A percentile compares a stretch with the other conserved stretches of the same genome.
These are phyloP conservation scores for Mystacides longicornis DNA, from an alignment of 2,888 invertebrate species.

Conservation along the genomic window DNA sequence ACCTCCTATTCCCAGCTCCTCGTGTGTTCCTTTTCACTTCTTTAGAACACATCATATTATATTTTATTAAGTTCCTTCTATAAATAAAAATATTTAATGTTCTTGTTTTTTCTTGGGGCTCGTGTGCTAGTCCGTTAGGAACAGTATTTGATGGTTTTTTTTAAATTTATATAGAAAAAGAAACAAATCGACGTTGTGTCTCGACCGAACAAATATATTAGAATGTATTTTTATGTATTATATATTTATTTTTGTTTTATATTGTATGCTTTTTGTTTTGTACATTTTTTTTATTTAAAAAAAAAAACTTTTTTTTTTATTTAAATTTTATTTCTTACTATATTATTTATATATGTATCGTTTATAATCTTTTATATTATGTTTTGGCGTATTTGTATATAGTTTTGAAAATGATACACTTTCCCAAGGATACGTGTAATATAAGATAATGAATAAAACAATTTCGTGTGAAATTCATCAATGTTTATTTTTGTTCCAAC, in stretches of 20 bases:
- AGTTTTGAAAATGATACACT: slow-evolving; percentile 17
- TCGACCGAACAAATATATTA: too few species aligned
- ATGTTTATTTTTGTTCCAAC: neutral
- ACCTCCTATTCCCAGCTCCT: slow-evolving; percentile 1
- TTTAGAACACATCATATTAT: slow-evolving; percentile 7
- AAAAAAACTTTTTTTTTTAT: neutral
- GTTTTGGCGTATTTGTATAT: slow-evolving; percentile 13
- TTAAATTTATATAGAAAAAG: neutral
- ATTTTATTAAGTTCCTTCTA: slow-evolving; percentile 17
- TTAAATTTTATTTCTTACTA: neutral
- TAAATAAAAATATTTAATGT: neutral
- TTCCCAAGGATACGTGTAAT: slow-evolving; percentile 8
- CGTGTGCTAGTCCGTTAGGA: slow-evolving; percentile 24
- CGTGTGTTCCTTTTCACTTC: slow-evolving; percentile 7
- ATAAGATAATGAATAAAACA: slow-evolving; percentile 17
- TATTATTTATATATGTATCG: neutral
- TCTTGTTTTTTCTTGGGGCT: slow-evolving; percentile 16
- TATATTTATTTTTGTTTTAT: too few species aligned
- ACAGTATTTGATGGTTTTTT: slow-evolving; percentile 15
- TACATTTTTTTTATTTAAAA: too few species aligned
- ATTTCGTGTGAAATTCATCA: slow-evolving; percentile 8
- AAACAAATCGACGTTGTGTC: too few species aligned
- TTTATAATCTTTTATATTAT: slow-evolving; percentile 2
- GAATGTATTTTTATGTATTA: too few species aligned
- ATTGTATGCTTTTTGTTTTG: too few species aligned